These are phyloP conservation scores for Toxotes chatareus DNA, from an alignment of 2,113 vertebrate species.

Conservation along the genomic window DNA sequence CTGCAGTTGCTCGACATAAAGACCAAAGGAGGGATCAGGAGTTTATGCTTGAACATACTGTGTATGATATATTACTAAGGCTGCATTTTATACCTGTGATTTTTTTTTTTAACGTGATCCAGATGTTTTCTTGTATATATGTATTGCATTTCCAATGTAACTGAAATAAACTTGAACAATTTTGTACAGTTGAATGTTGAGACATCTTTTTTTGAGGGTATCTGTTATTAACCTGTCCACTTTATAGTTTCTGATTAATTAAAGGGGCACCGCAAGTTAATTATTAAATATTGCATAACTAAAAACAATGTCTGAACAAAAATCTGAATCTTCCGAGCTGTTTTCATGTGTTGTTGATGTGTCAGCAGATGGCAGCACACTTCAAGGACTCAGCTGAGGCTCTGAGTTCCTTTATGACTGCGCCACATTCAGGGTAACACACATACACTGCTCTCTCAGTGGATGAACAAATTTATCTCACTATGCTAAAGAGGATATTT, in stretches of 20 bases:
- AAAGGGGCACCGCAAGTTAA: not conserved
- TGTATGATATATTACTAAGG: conserved; percentile 50
- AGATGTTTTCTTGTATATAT: conserved; percentile 64
- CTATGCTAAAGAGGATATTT: conserved; percentile 10
- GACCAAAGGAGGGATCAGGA: not conserved
- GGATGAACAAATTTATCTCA: conserved; percentile 1
- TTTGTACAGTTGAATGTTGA: conserved; percentile 31
- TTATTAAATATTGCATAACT: not conserved
- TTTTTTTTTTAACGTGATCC: conserved; percentile 30
- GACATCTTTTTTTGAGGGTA: not conserved
- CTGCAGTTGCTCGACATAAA: conserved; percentile 80
- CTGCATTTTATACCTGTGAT: conserved; percentile 63
- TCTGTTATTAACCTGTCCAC: not conserved
- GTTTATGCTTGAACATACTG: conserved; percentile 38
- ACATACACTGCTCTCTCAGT: not conserved
- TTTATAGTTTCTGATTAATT: not conserved
- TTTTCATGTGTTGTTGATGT: not conserved
- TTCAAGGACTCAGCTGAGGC: conserved; percentile 14
- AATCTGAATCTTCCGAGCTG: not conserved
- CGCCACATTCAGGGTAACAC: not conserved
- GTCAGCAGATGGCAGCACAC: conserved; percentile 77
- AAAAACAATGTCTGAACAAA: not conserved
- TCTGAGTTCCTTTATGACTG: not conserved
- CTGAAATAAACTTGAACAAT: conserved; percentile 79
- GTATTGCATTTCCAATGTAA: conserved; percentile 48